Evolutionary conservation across 2,797 vertebrate genomes (phyloP), one percentile per base, ranked within the genome.

Genomic region (Helicolenus hilgendorfi): DNA sequence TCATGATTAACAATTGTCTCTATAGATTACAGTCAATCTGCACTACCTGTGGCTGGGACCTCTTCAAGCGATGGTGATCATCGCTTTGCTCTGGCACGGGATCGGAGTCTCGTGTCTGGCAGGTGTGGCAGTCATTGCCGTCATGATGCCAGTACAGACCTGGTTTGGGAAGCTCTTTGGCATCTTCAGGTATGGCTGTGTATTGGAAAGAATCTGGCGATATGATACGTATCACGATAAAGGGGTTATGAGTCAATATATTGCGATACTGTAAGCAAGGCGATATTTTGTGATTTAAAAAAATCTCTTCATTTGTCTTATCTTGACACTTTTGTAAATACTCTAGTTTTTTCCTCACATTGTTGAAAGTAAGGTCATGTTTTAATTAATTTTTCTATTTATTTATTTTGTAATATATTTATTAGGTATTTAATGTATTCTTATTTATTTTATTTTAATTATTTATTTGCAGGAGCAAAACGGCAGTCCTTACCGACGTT

Each of bases 41-140:
- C 99, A 99, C 92, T 99, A 97, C 89, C 90, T 99, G 68, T 99
- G 98, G 98, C 95, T 98, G 73, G 99, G 97, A 38, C 99, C 99
- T 5, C 90, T 99, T 41, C 98, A 99, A 77, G 98, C 98, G 0
- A 45, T 96, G 1, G 98, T 94, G 3, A 98, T 99, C 77, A 95
- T 98, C 2, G 90, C 67, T 0, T 95, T 99, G n/a, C 98, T 99
- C 20, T 99, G 98, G 98, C 86, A 92, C 38, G 97, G 98, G 90
- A 98, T 99, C 11, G 98, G 98, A 11, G 95, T 97, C 0, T 98
- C 98, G 0, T 99, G 98, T 84, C 95, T 99, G 27, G 98, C 98
- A 0, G 99, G 98, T 11, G 96, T 99, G 92, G 98, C 94, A 0
- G 94, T 97, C 49, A 88, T 99, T 0, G 69, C 97, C 49, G 96